A percentile compares a stretch with the other conserved stretches of the same genome.
These are phyloP conservation scores for Lethenteron reissneri DNA, from an alignment of 2,113 vertebrate species.

Conservation along the genomic window DNA sequence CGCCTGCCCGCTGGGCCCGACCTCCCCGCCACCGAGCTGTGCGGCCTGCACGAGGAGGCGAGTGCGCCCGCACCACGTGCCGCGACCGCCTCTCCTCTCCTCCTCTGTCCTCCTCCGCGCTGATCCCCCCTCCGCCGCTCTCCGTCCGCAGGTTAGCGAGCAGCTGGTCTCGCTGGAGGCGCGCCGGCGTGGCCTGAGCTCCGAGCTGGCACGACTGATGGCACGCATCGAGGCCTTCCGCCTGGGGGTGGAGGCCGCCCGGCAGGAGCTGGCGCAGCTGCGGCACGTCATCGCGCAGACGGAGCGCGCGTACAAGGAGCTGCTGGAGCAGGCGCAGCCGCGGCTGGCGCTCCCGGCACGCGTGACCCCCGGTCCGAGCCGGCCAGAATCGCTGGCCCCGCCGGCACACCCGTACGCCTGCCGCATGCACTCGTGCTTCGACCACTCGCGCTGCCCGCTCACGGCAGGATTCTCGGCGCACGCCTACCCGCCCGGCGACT, in stretches of 20 bases:
- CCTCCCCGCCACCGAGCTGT: slow-evolving; percentile 82
- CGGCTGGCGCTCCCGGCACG: slow-evolving; percentile 74
- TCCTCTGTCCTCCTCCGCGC: too few species aligned
- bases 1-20: slow-evolving; percentile 34
- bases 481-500: slow-evolving; percentile 37
- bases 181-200: slow-evolving; percentile 85
- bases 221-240: slow-evolving; percentile 86
- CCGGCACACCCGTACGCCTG: slow-evolving; percentile 47
- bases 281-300: slow-evolving; percentile 98
- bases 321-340: slow-evolving; percentile 98
- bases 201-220: slow-evolving; percentile 76
- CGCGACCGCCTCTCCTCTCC: too few species aligned
- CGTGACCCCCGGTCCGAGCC: slow-evolving; percentile 41
- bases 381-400: slow-evolving; percentile 29
- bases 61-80: too few species aligned
- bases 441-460: slow-evolving; percentile 81
- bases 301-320: slow-evolving; percentile 90
- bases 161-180: slow-evolving; percentile 88
- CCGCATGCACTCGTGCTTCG: slow-evolving; percentile 70
- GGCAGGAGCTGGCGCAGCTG: slow-evolving; percentile 85
- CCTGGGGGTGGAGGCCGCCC: slow-evolving; percentile 88
- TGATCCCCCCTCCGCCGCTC: too few species aligned
- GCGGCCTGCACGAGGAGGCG: slow-evolving; percentile 52
- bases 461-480: slow-evolving; percentile 90
- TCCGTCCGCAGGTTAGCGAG: slow-evolving; percentile 48